Base-by-base conservation (phyloP, 2,113 vertebrate genomes). In the Willisornis vidua region DNA sequence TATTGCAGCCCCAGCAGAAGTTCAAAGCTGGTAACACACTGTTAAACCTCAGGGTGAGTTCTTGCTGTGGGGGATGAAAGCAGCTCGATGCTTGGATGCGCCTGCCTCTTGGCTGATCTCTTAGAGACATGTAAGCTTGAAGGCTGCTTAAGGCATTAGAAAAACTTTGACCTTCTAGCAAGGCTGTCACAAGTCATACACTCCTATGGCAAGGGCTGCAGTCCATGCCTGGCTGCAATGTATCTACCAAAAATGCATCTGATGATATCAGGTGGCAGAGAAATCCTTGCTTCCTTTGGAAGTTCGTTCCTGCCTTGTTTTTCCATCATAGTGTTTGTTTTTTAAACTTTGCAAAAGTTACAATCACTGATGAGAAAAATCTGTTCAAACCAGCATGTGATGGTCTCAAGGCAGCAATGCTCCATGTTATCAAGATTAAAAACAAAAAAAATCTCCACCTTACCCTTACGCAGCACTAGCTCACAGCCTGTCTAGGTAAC, bases 261-360 rank as follows among this genome's bases (percentile, higher is more conserved):
- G 39, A 65, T 52, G 22, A 65, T 71, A 61, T 87, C 61, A 65
- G 45, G 49, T 72, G 72, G 57, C 52, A 71, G 37, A 84, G 41
- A 78, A 92, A 88, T 33, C 15, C 18, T 25, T 19, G 6, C 43
- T 86, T 96, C 78, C 48, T 65, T 52, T 46, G 57, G 55, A 84
- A 92, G 39, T 61, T 55, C 88, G 59, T 43, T 78, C 65, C 59
- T 74, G 48, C 31, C 45, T 72, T 80, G 12, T 65, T 61, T 37
- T 74, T 94, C 88, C 73, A 73, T 83, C 57, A 62, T 4, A 58
- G 20, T 68, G 48, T 75, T 91, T 92, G 72, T 9, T 87, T 95
- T 77, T 68, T 35, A 86, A 93, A 86, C 83, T 92, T 77, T 33
- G 55, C 35, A 68, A 26, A 90, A 90, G 68, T 88, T 88, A 83